Evolutionary conservation across 2,797 vertebrate species (phyloP).

Genomic region (Arnoldichthys spilopterus): DNA sequence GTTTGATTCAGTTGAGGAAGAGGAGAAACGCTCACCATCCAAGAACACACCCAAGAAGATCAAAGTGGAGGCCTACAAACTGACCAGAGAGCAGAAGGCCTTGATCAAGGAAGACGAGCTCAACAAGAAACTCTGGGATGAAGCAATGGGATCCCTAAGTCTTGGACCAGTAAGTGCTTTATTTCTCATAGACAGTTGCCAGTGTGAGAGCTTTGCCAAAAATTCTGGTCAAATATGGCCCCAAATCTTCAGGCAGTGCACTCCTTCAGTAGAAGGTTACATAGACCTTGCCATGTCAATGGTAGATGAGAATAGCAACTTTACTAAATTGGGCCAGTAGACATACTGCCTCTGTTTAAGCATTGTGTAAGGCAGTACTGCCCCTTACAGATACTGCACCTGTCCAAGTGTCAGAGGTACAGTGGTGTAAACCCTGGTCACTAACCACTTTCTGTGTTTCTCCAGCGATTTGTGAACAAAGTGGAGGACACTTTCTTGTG

Average conservation of each 20-base stretch:
- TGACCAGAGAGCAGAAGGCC: slow-evolving; percentile 85
- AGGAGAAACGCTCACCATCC: slow-evolving; percentile 71
- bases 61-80: slow-evolving; percentile 89
- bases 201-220: neutral
- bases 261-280: no score
- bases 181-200: neutral
- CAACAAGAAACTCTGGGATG: slow-evolving; percentile 93
- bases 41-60: slow-evolving; percentile 83
- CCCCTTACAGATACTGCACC: no score
- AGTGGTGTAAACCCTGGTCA: neutral
- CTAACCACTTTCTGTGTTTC: slow-evolving; percentile 4
- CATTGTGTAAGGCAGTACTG: no score
- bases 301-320: no score
- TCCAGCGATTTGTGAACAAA: slow-evolving; percentile 91
- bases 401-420: neutral
- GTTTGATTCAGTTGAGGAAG: slow-evolving; percentile 57
- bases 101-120: slow-evolving; percentile 87
- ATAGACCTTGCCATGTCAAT: no score
- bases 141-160: slow-evolving; percentile 86
- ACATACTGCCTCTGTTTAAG: no score
- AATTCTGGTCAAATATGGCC: no score
- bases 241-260: no score
- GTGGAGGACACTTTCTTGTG: slow-evolving; percentile 94
- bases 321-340: no score
- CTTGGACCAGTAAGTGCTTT: slow-evolving; percentile 84